Evolutionary conservation across 2,797 vertebrate genomes (phyloP), one percentile per base, ranked within the genome.

Genomic region (Crax fasciolata): DNA sequence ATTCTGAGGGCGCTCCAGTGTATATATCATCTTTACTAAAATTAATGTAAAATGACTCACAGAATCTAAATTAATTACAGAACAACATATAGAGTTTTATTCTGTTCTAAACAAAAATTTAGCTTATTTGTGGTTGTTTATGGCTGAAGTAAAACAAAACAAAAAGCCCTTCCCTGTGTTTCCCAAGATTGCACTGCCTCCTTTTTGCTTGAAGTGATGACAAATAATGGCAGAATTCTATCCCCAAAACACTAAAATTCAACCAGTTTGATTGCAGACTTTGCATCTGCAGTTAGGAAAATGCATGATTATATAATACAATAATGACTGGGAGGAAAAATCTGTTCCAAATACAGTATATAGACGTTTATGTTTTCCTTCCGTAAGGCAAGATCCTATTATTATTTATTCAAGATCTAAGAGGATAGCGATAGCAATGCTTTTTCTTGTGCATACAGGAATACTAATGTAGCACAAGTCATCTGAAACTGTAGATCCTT

Each of bases 31-130:
- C 58, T 80, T 77, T 90, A 88, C 65, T 54, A 65, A 81, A 88
- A 94, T 67, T 62, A 78, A 75, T 78, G 39, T 66, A 83, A 87
- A 95, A 79, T 72, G 25, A 79, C 68, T 87, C n/a, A 66, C 17
- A 39, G 32, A 82, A 73, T 54, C 28, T 81, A 72, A 93, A 93
- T 86, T 85, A 91, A 85, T 89, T 88, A 62, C 25, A 52, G 35
- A 54, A 30, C 59, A 46, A 70, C 81, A 32, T 11, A 65, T 10
- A 67, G 38, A 61, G 35, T 20, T 82, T 80, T 78, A 57, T 80
- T 66, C 57, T 78, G 32, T 71, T 83, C 39, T 41, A 73, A 93
- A 72, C 3, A 84, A 77, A 89, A 95, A 72, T 24, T 49, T 79
- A 62, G 73, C 39, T 12, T 68, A 39, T 76, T 71, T 16, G 28